These are phyloP conservation scores for Drosophila falleni DNA, from an alignment of 2,888 invertebrate genomes.

Conservation along the genomic window DNA sequence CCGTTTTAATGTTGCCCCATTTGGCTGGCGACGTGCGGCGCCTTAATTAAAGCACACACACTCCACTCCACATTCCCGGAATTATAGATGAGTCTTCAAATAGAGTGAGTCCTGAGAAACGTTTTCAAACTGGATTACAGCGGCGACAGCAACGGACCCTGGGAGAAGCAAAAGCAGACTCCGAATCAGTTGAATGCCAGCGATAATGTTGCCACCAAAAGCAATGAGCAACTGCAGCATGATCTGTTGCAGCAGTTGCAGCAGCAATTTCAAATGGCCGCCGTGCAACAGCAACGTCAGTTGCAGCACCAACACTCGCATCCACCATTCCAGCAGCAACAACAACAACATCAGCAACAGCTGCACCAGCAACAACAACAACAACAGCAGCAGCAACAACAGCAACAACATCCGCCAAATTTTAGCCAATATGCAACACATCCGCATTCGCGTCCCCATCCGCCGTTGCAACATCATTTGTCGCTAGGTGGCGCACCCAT, in stretches of 20 bases:
- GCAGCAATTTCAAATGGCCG: constrained; percentile 66
- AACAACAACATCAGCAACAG: constrained; percentile 51
- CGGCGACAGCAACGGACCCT: constrained; percentile 81
- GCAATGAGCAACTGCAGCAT: constrained; percentile 66
- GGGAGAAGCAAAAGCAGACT: constrained; percentile 82
- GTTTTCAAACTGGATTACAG: constrained; percentile 82
- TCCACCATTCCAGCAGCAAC: constrained; percentile 73
- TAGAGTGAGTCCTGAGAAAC: constrained; percentile 26
- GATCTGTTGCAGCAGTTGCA: constrained; percentile 75
- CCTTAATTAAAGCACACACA: constrained; percentile 30
- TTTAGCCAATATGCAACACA: constrained; percentile 30
- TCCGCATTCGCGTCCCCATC: constrained; percentile 54
- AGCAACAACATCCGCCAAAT: constrained; percentile 28
- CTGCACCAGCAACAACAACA: constrained; percentile 72
- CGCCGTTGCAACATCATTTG: constrained; percentile 83
- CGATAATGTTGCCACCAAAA: constrained; percentile 43
- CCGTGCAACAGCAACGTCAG: constrained; percentile 70
- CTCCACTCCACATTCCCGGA: not conserved
- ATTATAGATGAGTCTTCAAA: constrained; percentile 1
- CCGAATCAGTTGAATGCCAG: constrained; percentile 33
- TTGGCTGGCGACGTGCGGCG: constrained; percentile 51
- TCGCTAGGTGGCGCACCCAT: constrained; percentile 85
- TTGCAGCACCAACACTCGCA: constrained; percentile 79
- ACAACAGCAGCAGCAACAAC: constrained; percentile 67
- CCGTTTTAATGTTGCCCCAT: constrained; percentile 52